These are phyloP conservation scores for Pelusios castaneus DNA, from an alignment of 2,113 vertebrate genomes.

Conservation along the genomic window DNA sequence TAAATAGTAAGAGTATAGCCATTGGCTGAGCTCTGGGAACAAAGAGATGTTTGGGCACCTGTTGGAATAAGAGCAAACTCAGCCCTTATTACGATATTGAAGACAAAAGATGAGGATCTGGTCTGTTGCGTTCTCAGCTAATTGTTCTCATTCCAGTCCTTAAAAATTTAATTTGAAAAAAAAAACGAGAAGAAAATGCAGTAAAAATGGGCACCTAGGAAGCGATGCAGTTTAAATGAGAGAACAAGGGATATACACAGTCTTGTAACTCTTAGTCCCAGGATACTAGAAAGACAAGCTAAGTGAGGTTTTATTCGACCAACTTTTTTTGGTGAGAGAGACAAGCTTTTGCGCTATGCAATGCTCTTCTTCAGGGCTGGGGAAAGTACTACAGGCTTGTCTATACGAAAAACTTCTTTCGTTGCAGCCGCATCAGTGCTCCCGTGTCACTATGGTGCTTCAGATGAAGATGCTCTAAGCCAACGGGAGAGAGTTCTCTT, in stretches of 20 bases:
- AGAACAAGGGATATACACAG: neutral
- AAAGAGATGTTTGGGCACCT: neutral
- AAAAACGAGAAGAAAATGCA: neutral
- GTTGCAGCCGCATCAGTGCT: neutral
- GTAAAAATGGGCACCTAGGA: neutral
- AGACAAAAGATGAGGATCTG: neutral
- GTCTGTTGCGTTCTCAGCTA: neutral
- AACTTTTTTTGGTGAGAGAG: neutral
- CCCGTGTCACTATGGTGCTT: neutral
- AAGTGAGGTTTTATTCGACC: neutral
- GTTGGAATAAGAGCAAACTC: neutral
- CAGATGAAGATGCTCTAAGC: neutral
- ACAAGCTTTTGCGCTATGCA: neutral
- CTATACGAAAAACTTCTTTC: neutral
- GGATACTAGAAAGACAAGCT: neutral
- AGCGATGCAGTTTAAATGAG: neutral
- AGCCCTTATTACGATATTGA: neutral
- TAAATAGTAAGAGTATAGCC: neutral
- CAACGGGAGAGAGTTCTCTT: neutral
- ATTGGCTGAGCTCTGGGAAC: neutral
- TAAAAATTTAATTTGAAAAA: neutral
- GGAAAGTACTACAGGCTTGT: neutral
- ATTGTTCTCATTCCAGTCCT: neutral
- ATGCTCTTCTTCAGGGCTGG: neutral
- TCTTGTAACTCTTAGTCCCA: neutral